phyloP scores from a whole-genome alignment of 2,888 invertebrate species.

The Epinotia demarniana region DNA sequence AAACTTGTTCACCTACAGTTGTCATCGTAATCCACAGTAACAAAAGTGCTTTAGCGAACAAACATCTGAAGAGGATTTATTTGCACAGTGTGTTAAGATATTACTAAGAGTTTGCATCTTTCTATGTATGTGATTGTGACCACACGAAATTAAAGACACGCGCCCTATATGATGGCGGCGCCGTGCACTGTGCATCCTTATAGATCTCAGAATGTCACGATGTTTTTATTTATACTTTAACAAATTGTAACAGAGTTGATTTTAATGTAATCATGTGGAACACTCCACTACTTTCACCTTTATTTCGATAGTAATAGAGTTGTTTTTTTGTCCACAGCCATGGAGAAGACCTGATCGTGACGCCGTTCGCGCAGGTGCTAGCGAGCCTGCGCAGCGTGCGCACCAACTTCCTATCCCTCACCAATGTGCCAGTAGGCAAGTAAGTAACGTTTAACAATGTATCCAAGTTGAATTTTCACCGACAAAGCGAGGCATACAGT shows the following conservation, averaged over 20 bases:
- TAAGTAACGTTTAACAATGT: conserved; percentile 84
- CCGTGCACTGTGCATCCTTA: not conserved
- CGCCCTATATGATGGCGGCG: not conserved
- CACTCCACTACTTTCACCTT: too few species aligned
- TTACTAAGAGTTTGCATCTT: not conserved
- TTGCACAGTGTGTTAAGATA: too few species aligned
- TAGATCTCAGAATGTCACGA: not conserved
- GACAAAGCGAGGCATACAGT: not conserved
- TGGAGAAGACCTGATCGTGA: conserved; percentile 99
- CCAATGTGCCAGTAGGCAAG: conserved; percentile 95
- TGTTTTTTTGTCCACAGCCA: conserved; percentile 86
- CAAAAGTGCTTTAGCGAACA: not conserved
- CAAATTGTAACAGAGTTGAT: conserved; percentile 42
- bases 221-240: not conserved
- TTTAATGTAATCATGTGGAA: conserved; percentile 37
- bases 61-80: not conserved
- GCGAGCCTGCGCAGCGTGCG: conserved; percentile 99
- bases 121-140: not conserved
- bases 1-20: not conserved
- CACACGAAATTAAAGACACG: not conserved
- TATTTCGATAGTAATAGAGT: conserved; percentile 37
- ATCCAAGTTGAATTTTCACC: conserved; percentile 39
- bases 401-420: conserved; percentile 98
- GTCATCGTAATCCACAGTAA: not conserved
- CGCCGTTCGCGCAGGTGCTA: conserved; percentile 99